Percentiles rank a stretch among this genome's conserved stretches.
Evolutionary conservation across 2,797 vertebrate species (phyloP).

Genomic region (Selene dorsalis): DNA sequence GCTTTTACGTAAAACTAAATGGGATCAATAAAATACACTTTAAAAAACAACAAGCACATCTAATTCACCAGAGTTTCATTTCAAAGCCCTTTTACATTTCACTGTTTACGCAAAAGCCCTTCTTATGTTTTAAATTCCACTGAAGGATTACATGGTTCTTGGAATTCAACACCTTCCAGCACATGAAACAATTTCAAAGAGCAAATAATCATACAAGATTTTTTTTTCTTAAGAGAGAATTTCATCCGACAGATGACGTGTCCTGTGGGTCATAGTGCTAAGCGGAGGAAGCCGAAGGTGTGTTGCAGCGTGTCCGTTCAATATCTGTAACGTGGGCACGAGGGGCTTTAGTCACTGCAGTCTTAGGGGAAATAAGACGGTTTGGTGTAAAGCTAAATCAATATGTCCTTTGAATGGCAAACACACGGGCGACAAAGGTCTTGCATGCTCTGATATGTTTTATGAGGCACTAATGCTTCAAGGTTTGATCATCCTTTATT

Average conservation of each 20-base stretch:
- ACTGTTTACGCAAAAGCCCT: conserved; percentile 32
- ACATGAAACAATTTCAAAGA: conserved; percentile 22
- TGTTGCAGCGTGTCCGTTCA: conserved; percentile 46
- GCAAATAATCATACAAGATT: conserved; percentile 18
- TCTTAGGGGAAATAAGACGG: conserved; percentile 76
- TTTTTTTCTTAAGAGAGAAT: neutral
- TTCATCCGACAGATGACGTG: conserved; percentile 20
- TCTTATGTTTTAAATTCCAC: conserved; percentile 33
- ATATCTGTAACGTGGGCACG: conserved; percentile 43
- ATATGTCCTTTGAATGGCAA: conserved; percentile 70
- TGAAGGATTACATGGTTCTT: conserved; percentile 24
- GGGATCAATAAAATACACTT: conserved; percentile 23
- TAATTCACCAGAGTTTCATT: conserved; percentile 22
- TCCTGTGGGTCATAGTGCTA: conserved; percentile 21
- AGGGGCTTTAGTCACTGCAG: conserved; percentile 55
- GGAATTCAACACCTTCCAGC: conserved; percentile 8
- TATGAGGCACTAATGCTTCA: conserved; percentile 63
- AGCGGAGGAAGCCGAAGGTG: conserved; percentile 20
- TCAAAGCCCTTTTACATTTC: conserved; percentile 33
- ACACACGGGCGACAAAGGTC: conserved; percentile 47
- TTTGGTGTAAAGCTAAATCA: conserved; percentile 71
- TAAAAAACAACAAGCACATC: conserved; percentile 5
- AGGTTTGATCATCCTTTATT: conserved; percentile 62
- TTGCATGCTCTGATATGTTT: conserved; percentile 50
- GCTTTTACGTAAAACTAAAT: conserved; percentile 28